Evolutionary conservation across 2,888 invertebrate genomes (phyloP).

Genomic region (Acanthosepion pharaonis): DNA sequence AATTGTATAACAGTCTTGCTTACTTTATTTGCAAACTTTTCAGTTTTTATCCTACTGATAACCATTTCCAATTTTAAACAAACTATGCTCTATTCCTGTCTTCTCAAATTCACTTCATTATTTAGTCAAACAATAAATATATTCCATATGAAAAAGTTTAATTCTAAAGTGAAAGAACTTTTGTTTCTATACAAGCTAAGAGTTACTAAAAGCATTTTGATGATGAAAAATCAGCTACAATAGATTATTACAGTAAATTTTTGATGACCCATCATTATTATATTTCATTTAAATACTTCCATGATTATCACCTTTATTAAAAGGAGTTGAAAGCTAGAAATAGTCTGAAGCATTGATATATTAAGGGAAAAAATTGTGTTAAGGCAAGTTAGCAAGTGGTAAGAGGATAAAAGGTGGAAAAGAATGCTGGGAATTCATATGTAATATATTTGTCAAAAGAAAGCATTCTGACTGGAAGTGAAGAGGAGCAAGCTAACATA

Average conservation of each 20-base stretch:
- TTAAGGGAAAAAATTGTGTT: background rate
- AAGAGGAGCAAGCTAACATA: conserved; percentile 8
- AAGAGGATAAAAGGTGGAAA: background rate
- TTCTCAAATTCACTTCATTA: background rate
- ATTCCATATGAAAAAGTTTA: background rate
- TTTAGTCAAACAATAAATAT: background rate
- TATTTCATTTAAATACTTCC: background rate
- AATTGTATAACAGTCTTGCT: background rate
- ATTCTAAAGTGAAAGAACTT: background rate
- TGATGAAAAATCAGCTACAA: background rate
- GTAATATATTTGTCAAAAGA: background rate
- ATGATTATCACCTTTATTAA: background rate
- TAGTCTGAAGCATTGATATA: background rate
- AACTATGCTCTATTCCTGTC: background rate
- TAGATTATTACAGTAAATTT: background rate
- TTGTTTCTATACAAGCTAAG: background rate
- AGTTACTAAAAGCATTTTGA: background rate
- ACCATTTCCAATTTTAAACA: no score
- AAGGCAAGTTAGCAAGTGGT: background rate
- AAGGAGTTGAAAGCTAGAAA: background rate
- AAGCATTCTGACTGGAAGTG: background rate
- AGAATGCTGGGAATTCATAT: background rate
- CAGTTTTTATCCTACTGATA: background rate
- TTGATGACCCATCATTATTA: background rate
- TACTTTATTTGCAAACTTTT: background rate